Conservation (phyloP, 2,113 vertebrate genomes). For the Arizona elegans region DNA sequence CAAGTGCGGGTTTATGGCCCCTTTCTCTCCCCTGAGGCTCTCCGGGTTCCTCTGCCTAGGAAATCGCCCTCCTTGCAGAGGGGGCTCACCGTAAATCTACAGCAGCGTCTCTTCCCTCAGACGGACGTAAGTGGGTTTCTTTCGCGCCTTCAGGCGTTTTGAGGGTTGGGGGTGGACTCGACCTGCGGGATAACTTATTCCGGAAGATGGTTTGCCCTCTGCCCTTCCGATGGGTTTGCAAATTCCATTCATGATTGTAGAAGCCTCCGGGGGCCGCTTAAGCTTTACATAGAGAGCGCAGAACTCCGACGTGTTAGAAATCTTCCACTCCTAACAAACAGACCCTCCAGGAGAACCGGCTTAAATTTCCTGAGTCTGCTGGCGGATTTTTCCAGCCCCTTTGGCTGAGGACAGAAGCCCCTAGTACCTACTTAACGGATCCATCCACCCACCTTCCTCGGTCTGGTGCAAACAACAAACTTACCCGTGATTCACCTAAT, state of each 20-base stretch:
- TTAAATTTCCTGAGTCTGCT: neutral
- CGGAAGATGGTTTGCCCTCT: neutral
- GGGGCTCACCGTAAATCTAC: neutral
- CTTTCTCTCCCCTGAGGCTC: neutral
- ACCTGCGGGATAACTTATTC: neutral
- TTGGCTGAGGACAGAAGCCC: neutral
- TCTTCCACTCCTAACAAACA: neutral
- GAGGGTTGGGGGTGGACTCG: neutral
- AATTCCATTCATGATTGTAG: neutral
- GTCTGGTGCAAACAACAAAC: neutral
- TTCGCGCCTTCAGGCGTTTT: neutral
- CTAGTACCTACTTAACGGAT: neutral
- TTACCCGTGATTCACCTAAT: neutral
- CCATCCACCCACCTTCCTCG: neutral
- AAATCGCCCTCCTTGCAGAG: neutral
- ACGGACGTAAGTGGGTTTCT: neutral
- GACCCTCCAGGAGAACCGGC: neutral
- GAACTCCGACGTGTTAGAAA: neutral
- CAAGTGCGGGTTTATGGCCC: neutral
- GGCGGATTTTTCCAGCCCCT: neutral
- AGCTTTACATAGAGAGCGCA: neutral
- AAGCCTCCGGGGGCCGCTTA: neutral
- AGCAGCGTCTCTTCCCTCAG: neutral
- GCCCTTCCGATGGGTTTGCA: neutral
- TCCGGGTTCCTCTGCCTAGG: neutral